These are phyloP conservation scores for Meandrina meandrites DNA, from an alignment of 92 coral and sea anemone species.

Conservation along the genomic window DNA sequence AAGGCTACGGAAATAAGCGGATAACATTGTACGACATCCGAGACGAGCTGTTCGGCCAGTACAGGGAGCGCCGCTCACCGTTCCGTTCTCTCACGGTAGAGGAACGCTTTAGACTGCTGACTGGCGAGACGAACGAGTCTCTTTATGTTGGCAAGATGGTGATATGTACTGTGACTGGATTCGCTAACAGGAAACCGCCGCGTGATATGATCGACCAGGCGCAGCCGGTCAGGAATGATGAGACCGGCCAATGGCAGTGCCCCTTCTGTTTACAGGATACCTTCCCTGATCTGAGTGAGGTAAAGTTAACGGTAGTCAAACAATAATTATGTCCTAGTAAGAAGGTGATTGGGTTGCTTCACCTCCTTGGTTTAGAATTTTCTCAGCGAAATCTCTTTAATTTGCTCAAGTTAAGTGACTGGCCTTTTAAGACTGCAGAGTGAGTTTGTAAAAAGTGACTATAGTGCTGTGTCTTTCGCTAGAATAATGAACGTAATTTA, in stretches of 20 bases:
- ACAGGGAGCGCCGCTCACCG: conserved; percentile 87
- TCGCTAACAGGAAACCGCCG: conserved; percentile 93
- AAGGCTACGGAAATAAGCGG: conserved; percentile 92
- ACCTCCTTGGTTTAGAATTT: too few species aligned
- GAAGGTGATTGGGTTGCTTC: too few species aligned
- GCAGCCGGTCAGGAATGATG: conserved; percentile 86
- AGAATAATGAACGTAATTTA: too few species aligned
- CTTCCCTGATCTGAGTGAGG: conserved; percentile 89
- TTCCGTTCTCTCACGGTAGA: conserved; percentile 85
- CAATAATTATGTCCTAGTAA: too few species aligned
- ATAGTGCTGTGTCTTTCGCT: too few species aligned
- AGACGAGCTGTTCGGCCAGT: conserved; percentile 94
- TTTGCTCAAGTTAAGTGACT: too few species aligned
- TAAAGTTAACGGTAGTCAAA: neutral
- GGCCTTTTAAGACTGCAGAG: too few species aligned
- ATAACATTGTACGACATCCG: conserved; percentile 95
- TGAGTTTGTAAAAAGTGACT: too few species aligned
- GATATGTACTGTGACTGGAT: conserved; percentile 88
- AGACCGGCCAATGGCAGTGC: conserved; percentile 88
- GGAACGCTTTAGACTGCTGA: conserved; percentile 88
- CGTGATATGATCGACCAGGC: conserved; percentile 92
- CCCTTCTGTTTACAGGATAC: conserved; percentile 89
- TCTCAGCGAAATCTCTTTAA: too few species aligned
- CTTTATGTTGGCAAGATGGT: conserved; percentile 90
- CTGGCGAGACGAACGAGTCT: conserved; percentile 86